Evolutionary conservation across 2,113 vertebrate species (phyloP).

Genomic region (Motacilla tschutschensis): DNA sequence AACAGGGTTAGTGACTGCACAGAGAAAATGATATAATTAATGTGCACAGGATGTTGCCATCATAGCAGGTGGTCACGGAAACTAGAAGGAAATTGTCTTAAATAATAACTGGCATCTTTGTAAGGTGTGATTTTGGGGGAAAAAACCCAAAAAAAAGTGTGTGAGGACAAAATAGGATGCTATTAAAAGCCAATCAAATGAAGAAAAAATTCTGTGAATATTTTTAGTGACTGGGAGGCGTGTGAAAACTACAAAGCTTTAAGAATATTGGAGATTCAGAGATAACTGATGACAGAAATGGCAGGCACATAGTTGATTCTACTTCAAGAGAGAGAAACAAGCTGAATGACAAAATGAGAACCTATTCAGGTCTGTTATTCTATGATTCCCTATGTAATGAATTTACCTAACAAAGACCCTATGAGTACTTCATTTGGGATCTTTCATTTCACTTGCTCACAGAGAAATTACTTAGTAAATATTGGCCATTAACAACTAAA

Average conservation of each 20-base stretch:
- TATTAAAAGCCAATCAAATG: background rate
- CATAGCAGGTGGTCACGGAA: background rate
- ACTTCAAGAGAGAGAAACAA: background rate
- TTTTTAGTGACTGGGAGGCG: background rate
- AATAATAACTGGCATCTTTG: background rate
- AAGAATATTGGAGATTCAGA: background rate
- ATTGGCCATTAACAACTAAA: accelerated
- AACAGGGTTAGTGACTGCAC: background rate
- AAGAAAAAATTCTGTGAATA: background rate
- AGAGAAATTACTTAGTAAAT: background rate
- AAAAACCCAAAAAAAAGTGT: accelerated
- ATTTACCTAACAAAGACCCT: background rate
- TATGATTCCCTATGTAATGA: background rate
- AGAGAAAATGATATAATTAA: background rate
- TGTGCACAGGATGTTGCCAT: background rate
- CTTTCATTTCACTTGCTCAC: background rate
- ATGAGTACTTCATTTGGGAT: background rate
- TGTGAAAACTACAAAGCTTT: background rate
- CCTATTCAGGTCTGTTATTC: background rate
- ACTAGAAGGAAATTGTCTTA: background rate
- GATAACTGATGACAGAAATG: background rate
- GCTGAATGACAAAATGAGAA: background rate
- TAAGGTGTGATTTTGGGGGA: background rate
- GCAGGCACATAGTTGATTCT: background rate
- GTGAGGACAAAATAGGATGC: background rate